Evolutionary conservation across 92 coral and sea anemone species (phyloP), one percentile per base, ranked within the genome.

Genomic region (Umimayanthus chanpuru): DNA sequence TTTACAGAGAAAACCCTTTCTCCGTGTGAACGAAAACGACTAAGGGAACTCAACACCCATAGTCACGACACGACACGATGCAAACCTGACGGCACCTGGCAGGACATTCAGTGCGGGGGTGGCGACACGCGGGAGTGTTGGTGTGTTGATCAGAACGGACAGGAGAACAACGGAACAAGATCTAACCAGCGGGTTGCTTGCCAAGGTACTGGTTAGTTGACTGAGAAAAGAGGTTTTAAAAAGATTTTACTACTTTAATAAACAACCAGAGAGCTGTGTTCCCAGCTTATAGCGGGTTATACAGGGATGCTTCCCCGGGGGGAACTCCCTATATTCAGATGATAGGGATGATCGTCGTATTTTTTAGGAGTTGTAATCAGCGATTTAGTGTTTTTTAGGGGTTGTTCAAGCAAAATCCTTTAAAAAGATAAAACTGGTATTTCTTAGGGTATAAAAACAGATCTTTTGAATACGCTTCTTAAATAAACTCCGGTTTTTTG

Each of bases 81-180:
- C 80, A 89, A 91, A 79, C 94, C 98, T 8, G 95, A 96, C 91
- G 99, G 99, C n/a, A 77, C 67, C 23, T 96, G 98, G 96, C 86
- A 92, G 77, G 92, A 90, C 81, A 91, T 96, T 14, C 99, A 96
- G 67, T 96, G 99, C 68, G 90, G 58, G 58, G 58, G 90, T 25
- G 90, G 65, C 23, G 77, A 89, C 43, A 84, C 95, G 23, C 89
- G 85, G 30, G 81, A 83, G 47, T 96, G 99, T 71, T 96, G 99
- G 99, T 95, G 98, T 88, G 93, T 93, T 73, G 94, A 92, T 76
- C 90, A 73, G 4, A 87, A 83, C 16, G 95, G 95, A 29, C 68
- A 85, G 30, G 98, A 93, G 88, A 80, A 93, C 0, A 73, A 91
- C 76, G 93, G 90, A 25, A 89, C 98, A 7, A 86, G 92, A 38